phyloP scores from a whole-genome alignment of 1,140 invertebrate species.

The Conus ventricosus region DNA sequence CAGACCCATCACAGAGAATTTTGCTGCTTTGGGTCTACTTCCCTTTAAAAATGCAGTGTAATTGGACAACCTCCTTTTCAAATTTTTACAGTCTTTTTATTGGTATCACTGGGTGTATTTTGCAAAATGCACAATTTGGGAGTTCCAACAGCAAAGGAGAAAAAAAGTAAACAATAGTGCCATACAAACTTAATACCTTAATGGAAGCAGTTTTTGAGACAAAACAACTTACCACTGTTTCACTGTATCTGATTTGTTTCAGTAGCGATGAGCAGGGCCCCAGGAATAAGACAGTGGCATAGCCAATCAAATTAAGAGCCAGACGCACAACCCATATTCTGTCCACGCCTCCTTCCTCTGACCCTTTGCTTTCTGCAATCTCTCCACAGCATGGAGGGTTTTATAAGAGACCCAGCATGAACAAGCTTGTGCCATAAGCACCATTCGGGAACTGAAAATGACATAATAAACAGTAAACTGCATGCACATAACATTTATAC shows the following conservation, averaged over 20 bases:
- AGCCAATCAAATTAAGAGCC: constrained; percentile 88
- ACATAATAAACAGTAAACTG: too few relatives aligned
- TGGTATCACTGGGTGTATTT: too few relatives aligned
- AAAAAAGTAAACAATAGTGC: too few relatives aligned
- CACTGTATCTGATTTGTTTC: constrained; percentile 86
- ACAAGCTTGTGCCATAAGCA: background rate
- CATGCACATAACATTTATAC: constrained; percentile 14
- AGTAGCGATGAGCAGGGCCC: constrained; percentile 91
- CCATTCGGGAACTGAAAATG: constrained; percentile 27
- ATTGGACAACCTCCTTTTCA: too few relatives aligned
- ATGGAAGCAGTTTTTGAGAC: background rate
- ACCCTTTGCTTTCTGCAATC: background rate
- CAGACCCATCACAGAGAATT: too few relatives aligned
- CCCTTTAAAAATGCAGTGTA: too few relatives aligned
- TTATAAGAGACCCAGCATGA: background rate
- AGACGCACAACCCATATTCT: constrained; percentile 85
- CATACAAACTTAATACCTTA: too few relatives aligned
- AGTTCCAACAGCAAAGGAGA: too few relatives aligned
- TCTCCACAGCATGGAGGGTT: constrained; percentile 1
- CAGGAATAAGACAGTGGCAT: constrained; percentile 91
- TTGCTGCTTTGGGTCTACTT: too few relatives aligned
- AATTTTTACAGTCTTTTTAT: too few relatives aligned
- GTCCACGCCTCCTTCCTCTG: constrained; percentile 36
- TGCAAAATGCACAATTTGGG: too few relatives aligned
- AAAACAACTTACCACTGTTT: constrained; percentile 79